Percentiles rank a stretch among this genome's conserved stretches.
phyloP scores from a whole-genome alignment of 2,113 vertebrate genomes.

The Pangasianodon hypophthalmus region DNA sequence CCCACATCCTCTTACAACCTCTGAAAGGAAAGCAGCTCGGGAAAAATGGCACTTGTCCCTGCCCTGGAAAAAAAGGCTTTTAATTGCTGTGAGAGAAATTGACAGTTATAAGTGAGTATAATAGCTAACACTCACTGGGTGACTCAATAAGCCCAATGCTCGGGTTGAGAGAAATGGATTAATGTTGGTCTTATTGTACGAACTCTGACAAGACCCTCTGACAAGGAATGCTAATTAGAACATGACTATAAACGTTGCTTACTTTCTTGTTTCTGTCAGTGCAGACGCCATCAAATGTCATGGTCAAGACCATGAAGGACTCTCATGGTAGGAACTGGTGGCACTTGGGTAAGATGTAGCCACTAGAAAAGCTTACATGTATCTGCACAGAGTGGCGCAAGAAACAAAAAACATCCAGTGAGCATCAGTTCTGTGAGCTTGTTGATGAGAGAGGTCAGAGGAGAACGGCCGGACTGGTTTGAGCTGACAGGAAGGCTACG shows the following conservation, averaged over 20 bases:
- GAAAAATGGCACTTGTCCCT: not conserved
- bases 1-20: not conserved
- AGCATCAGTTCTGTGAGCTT: not conserved
- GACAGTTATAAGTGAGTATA: constrained; percentile 12
- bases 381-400: not conserved
- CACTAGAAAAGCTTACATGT: not conserved
- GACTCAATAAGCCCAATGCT: not conserved
- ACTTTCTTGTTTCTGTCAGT: not conserved
- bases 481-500: not conserved
- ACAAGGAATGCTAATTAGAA: not conserved
- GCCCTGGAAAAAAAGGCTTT: not conserved
- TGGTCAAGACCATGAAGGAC: no score
- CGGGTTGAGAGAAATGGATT: not conserved
- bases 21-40: not conserved
- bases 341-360: not conserved
- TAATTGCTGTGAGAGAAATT: not conserved
- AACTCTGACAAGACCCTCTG: not conserved
- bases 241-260: not conserved
- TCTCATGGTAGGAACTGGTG: no score
- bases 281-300: not conserved
- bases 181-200: not conserved
- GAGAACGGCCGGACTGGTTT: not conserved
- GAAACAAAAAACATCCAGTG: not conserved
- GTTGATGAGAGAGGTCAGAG: not conserved
- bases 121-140: not conserved